phyloP scores from a whole-genome alignment of 2,113 vertebrate species.

The Scophthalmus maximus region DNA sequence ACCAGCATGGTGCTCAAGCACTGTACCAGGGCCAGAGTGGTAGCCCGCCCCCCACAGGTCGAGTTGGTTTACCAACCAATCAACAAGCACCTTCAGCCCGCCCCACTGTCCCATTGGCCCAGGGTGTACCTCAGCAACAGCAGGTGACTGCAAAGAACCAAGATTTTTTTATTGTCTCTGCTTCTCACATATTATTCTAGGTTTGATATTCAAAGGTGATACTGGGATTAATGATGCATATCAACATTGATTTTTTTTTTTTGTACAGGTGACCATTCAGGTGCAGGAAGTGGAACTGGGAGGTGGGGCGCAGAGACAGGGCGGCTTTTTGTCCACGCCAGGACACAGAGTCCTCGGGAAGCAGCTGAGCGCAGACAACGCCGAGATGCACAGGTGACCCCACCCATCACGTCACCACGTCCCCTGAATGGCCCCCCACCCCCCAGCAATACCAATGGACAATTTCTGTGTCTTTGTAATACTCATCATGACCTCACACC shows the following conservation, averaged over 20 bases:
- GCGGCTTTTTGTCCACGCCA: constrained; percentile 87
- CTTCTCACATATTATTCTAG: too few relatives aligned
- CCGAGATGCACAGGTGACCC: constrained; percentile 94
- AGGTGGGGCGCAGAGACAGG: constrained; percentile 83
- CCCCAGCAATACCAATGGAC: constrained; percentile 28
- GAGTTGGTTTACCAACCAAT: constrained; percentile 86
- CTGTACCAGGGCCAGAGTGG: constrained; percentile 89
- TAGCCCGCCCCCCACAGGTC: constrained; percentile 88
- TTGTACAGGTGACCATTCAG: constrained; percentile 91
- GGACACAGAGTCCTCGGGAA: constrained; percentile 95
- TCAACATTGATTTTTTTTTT: neutral
- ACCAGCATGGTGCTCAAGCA: constrained; percentile 85
- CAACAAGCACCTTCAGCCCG: constrained; percentile 80
- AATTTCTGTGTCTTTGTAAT: constrained; percentile 10
- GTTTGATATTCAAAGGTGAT: too few relatives aligned
- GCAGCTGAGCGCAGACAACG: constrained; percentile 97
- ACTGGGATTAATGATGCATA: neutral
- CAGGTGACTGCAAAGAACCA: constrained; percentile 79
- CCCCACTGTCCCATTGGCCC: constrained; percentile 69
- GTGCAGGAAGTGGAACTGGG: constrained; percentile 93
- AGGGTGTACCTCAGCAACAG: constrained; percentile 86
- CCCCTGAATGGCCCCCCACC: constrained; percentile 24
- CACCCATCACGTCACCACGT: constrained; percentile 22
- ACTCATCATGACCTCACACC: neutral
- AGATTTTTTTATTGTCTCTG: neutral